Percentiles rank a stretch among this genome's conserved stretches.
phyloP scores from a whole-genome alignment of 2,113 vertebrate genomes.

The Otolemur garnettii region DNA sequence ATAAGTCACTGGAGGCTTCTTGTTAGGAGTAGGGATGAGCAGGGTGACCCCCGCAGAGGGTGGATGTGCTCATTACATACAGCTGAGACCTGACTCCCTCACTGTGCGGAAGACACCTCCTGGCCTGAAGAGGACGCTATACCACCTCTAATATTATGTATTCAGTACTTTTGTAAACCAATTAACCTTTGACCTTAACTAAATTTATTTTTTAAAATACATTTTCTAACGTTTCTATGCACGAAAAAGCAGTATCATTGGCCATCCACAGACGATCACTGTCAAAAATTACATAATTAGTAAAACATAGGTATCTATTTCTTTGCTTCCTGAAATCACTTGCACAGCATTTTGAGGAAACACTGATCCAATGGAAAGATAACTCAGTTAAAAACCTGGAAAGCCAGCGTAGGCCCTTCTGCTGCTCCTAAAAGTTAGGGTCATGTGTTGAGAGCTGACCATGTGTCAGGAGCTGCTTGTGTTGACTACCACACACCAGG shows the following conservation, averaged over 20 bases:
- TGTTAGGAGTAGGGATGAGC: neutral
- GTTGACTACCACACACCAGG: neutral
- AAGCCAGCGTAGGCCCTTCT: neutral
- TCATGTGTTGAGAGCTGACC: neutral
- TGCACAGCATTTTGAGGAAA: neutral
- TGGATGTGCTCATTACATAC: rapidly evolving
- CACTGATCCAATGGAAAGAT: neutral
- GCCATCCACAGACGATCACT: neutral
- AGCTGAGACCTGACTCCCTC: neutral
- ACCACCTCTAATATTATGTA: neutral
- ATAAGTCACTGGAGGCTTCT: neutral
- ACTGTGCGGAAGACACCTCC: neutral
- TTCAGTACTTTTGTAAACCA: constrained; percentile 18
- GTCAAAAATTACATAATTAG: neutral
- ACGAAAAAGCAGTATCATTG: neutral
- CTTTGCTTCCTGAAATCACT: neutral
- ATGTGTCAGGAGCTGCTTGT: neutral
- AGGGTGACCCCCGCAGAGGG: no score
- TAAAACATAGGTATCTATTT: neutral
- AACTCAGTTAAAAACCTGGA: neutral
- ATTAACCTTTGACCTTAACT: constrained; percentile 22
- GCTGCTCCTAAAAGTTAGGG: neutral
- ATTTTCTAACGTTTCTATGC: neutral
- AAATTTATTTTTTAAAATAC: constrained; percentile 2
- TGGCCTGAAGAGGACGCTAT: neutral